Conservation (phyloP, 2,888 invertebrate species). For the Brachyptera putata region DNA sequence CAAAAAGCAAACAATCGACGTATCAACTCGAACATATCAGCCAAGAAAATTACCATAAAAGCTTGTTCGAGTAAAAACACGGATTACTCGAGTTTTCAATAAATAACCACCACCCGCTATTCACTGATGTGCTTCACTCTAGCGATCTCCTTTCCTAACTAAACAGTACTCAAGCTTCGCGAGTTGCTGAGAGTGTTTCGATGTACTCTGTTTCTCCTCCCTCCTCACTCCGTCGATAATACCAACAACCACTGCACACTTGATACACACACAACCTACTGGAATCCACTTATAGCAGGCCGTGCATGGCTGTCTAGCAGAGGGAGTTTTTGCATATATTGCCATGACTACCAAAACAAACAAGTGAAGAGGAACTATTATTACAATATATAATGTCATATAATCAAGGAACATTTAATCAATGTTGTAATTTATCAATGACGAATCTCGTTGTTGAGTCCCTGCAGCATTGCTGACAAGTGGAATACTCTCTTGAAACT, state of each 20-base stretch:
- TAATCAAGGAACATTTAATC: conserved; percentile 7
- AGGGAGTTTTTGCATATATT: conserved; percentile 3
- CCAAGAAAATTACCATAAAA: too few relatives aligned
- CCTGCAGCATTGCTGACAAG: too few relatives aligned
- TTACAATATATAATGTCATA: background rate
- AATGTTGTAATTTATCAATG: background rate
- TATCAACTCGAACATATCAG: background rate
- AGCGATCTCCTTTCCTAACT: too few relatives aligned
- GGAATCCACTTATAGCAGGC: conserved; percentile 20
- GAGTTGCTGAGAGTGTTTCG: conserved; percentile 17
- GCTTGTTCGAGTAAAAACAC: background rate
- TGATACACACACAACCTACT: background rate
- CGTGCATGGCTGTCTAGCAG: too few relatives aligned
- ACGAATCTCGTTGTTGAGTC: background rate
- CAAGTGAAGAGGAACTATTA: background rate
- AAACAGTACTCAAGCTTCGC: too few relatives aligned
- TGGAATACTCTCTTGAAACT: too few relatives aligned
- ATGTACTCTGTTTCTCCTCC: background rate
- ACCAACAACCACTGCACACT: conserved; percentile 14
- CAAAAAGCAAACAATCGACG: conserved; percentile 8
- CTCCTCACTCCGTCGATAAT: too few relatives aligned
- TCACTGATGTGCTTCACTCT: too few relatives aligned
- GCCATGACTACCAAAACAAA: conserved; percentile 3
- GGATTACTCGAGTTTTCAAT: conserved; percentile 11
- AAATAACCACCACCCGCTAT: conserved; percentile 4